Percentiles rank a stretch among this genome's conserved stretches.
phyloP scores from a whole-genome alignment of 2,888 invertebrate species.

The Nasonia oneida region DNA sequence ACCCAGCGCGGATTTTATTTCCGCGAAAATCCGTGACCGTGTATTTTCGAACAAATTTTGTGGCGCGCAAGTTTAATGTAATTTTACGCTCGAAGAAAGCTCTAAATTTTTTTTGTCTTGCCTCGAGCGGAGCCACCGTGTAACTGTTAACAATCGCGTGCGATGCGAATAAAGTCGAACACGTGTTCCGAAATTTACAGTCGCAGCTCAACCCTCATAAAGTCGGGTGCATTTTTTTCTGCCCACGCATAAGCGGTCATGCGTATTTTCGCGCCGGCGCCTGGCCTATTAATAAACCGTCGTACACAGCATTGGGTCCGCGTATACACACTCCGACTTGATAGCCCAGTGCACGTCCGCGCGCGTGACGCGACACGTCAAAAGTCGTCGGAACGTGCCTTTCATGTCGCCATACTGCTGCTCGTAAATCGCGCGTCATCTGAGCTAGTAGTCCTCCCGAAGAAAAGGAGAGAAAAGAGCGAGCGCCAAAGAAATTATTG shows the following conservation, averaged over 20 bases:
- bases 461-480: conserved; percentile 59
- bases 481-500: conserved; percentile 23
- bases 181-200: conserved; percentile 15
- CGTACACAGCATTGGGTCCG: background rate
- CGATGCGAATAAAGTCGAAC: background rate
- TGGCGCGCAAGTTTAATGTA: background rate
- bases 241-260: background rate
- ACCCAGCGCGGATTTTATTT: background rate
- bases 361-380: conserved; percentile 52
- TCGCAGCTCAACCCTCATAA: background rate
- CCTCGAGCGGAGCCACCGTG: background rate
- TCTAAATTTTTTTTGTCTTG: too few species aligned
- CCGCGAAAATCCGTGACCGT: background rate
- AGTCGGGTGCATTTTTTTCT: conserved; percentile 30
- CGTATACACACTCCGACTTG: background rate
- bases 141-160: background rate
- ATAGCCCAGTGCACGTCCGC: conserved; percentile 27
- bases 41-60: background rate
- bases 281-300: conserved; percentile 68
- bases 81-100: background rate
- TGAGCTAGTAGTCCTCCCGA: conserved; percentile 61
- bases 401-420: conserved; percentile 42
- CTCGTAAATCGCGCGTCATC: conserved; percentile 61
- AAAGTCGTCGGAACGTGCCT: conserved; percentile 38
- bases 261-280: conserved; percentile 60